phyloP scores from a whole-genome alignment of 2,797 vertebrate genomes.

The Gouania willdenowi region DNA sequence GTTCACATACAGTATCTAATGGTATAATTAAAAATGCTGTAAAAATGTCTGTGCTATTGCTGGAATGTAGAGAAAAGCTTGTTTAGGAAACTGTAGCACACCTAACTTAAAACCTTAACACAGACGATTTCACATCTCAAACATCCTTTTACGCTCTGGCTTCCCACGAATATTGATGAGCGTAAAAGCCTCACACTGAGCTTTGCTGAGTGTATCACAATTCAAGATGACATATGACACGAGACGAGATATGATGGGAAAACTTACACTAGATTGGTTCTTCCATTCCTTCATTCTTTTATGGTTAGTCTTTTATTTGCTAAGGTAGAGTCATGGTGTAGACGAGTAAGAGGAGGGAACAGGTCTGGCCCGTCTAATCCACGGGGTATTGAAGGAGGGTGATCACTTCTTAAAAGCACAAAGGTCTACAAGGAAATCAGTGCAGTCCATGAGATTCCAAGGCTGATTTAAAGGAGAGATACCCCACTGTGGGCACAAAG shows the following conservation, averaged over 20 bases:
- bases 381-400: conserved; percentile 92
- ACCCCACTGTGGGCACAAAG: conserved; percentile 85
- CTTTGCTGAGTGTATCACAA: conserved; percentile 90
- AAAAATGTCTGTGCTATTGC: too few relatives aligned
- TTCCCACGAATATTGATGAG: conserved; percentile 86
- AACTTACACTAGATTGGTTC: conserved; percentile 99
- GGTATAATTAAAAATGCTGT: too few relatives aligned
- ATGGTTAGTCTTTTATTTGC: conserved; percentile 99
- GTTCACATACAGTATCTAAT: too few relatives aligned
- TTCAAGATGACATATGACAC: conserved; percentile 91
- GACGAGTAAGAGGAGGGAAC: conserved; percentile 83
- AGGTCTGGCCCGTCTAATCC: conserved; percentile 94
- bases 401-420: conserved; percentile 95
- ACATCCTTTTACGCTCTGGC: conserved; percentile 68
- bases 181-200: conserved; percentile 86
- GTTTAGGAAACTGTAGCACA: conserved; percentile 38
- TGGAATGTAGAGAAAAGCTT: too few relatives aligned
- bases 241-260: conserved; percentile 94
- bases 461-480: conserved; percentile 97
- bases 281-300: conserved; percentile 95
- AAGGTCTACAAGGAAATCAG: conserved; percentile 96
- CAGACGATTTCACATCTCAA: conserved; percentile 85
- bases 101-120: conserved; percentile 54
- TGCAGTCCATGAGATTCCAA: conserved; percentile 85
- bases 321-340: conserved; percentile 85